Base-by-base conservation (phyloP, 1,140 invertebrate species). In the Drosophila sturtevanti region DNA sequence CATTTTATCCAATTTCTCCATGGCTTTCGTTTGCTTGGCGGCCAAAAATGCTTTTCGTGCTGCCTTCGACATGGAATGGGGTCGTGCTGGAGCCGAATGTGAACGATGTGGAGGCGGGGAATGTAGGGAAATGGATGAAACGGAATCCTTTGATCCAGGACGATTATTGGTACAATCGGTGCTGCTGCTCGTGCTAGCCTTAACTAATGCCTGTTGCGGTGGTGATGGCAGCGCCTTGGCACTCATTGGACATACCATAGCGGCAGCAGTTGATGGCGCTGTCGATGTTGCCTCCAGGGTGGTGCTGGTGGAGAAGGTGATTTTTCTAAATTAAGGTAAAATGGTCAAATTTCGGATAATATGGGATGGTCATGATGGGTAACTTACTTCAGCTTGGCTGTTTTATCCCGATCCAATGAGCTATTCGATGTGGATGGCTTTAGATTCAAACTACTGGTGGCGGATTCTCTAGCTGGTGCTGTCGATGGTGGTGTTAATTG, bases 1-100 rank as follows among this genome's bases (percentile, higher is more conserved):
- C 91, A 92, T 92, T 71, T 91, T 89, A 48, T 92, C 91, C 55
- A 92, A 54, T 67, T 92, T 91, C 34, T 92, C 90, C 63, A 92
- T 90, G 16, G 91, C 91, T 56, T 90, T 91, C 1, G 89, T 86
- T 60, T 92, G 91, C 56, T 91, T 91, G 16, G 90, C 90, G 0
- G 87, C 90, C 65, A 91, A 68, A 59, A 92, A 90, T 1, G 90
- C 89, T 56, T 92, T 92, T 4, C 91, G 77, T 5, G 87, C 89
- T 16, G 91, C 85, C 63, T 92, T 92, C 5, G 90, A 84, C 85
- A 91, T 90, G 54, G 81, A 85, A 69, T 87, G 82, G 9, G 81
- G 81, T 55, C 81, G 81, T 18, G 84, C 75, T 22, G 90, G 90
- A 10, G 90, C 90, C 1, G 90, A 91, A 6, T 38, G 55, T 1